phyloP scores from a whole-genome alignment of 2,888 invertebrate species.

The Hanleya hanleyi region DNA sequence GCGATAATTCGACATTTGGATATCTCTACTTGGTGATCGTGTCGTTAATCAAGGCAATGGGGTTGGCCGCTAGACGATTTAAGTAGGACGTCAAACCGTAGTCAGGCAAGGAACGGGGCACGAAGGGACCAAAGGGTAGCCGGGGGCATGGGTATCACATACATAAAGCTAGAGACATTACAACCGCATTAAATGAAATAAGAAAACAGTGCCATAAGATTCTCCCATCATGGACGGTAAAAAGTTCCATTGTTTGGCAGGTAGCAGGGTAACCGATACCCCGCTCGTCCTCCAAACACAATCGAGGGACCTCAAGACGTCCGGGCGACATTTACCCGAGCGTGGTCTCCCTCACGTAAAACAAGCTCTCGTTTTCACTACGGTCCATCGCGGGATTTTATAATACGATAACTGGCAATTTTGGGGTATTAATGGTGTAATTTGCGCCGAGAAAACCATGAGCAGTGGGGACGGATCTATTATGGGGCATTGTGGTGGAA shows the following conservation, averaged over 20 bases:
- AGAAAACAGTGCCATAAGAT: constrained; percentile 8
- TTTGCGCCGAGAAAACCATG: background rate
- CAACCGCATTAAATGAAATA: constrained; percentile 10
- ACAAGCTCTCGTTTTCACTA: background rate
- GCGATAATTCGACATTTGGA: no score
- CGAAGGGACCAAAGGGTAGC: no score
- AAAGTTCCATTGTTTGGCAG: background rate
- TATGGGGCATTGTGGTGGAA: background rate
- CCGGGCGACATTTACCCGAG: background rate
- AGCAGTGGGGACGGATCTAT: background rate
- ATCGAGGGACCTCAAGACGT: background rate
- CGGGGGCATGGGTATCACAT: background rate
- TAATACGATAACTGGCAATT: constrained; percentile 8
- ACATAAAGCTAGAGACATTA: background rate
- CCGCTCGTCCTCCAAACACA: background rate
- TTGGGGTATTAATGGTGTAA: constrained; percentile 5
- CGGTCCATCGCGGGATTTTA: background rate
- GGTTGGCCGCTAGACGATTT: no score
- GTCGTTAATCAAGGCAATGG: no score
- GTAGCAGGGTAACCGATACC: background rate
- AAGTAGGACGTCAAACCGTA: no score
- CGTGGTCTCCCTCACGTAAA: constrained; percentile 1
- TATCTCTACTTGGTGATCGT: no score
- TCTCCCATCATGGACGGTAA: background rate
- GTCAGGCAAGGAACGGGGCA: no score